A percentile compares a stretch with the other conserved stretches of the same genome.
phyloP scores from a whole-genome alignment of 2,888 invertebrate species.

The Corythucha ciliata region DNA sequence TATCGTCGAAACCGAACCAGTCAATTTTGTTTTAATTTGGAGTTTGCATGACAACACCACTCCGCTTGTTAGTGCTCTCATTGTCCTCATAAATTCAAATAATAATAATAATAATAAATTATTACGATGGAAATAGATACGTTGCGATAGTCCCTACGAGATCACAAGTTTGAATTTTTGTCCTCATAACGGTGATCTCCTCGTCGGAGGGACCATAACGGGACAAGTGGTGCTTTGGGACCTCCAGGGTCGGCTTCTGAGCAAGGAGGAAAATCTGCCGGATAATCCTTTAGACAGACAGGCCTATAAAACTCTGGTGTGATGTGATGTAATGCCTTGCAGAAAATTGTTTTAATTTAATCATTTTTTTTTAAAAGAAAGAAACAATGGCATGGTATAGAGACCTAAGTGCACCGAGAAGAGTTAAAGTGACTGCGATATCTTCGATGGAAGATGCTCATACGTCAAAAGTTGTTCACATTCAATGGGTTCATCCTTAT shows the following conservation, averaged over 20 bases:
- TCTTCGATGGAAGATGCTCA: constrained; percentile 38
- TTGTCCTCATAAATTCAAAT: not conserved
- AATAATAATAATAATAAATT: not conserved
- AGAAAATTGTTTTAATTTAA: not conserved
- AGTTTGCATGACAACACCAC: constrained; percentile 32
- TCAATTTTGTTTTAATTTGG: constrained; percentile 33
- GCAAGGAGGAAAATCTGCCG: not conserved
- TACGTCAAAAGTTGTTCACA: constrained; percentile 35
- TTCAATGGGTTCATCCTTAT: constrained; percentile 39
- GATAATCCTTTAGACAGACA: constrained; percentile 14
- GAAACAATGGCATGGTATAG: constrained; percentile 34
- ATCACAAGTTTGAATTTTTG: constrained; percentile 40
- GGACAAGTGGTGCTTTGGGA: constrained; percentile 43
- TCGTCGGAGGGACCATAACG: constrained; percentile 40
- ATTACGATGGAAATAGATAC: constrained; percentile 4
- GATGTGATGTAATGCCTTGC: not conserved
- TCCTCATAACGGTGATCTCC: constrained; percentile 37
- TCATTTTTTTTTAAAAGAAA: constrained; percentile 19
- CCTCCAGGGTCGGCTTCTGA: constrained; percentile 30
- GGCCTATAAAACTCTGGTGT: constrained; percentile 22
- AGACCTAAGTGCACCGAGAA: constrained; percentile 27
- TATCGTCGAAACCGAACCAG: constrained; percentile 13
- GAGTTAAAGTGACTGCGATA: constrained; percentile 32
- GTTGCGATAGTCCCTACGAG: constrained; percentile 38
- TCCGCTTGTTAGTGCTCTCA: constrained; percentile 30